Conservation (phyloP, 2,113 vertebrate species). For the Polypterus senegalus region DNA sequence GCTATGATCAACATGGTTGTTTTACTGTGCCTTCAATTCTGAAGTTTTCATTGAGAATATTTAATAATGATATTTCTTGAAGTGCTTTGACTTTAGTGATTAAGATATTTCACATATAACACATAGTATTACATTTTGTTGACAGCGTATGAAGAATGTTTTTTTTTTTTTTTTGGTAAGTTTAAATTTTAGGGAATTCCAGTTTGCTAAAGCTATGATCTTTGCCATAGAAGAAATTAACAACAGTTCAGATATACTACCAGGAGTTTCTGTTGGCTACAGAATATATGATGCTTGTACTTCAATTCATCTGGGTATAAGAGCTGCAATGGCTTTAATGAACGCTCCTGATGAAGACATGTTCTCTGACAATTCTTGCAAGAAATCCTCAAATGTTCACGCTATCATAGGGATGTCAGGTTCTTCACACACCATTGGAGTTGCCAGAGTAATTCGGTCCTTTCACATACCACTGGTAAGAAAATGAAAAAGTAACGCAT, state of each 20-base stretch:
- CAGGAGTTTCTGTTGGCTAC: conserved; percentile 46
- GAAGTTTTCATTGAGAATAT: neutral
- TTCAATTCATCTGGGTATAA: conserved; percentile 44
- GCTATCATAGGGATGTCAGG: conserved; percentile 55
- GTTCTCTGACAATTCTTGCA: conserved; percentile 22
- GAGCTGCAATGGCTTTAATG: conserved; percentile 44
- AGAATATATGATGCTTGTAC: conserved; percentile 53
- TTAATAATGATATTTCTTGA: neutral
- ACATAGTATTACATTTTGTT: neutral
- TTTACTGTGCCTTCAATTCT: neutral
- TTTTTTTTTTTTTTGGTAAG: conserved; percentile 22
- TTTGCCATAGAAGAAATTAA: conserved; percentile 60
- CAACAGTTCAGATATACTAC: conserved; percentile 36
- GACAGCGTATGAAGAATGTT: neutral
- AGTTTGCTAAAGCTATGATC: conserved; percentile 52
- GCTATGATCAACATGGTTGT: too few relatives aligned
- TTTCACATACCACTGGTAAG: conserved; percentile 53
- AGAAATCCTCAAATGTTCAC: conserved; percentile 36
- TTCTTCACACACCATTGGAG: conserved; percentile 48
- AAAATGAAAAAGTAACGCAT: neutral
- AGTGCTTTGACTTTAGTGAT: neutral
- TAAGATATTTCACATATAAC: neutral
- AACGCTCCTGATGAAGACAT: conserved; percentile 29
- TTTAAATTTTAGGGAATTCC: conserved; percentile 48
- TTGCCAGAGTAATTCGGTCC: conserved; percentile 43